Conservation (phyloP, 2,888 invertebrate species). For the Oligia fasciuncula region DNA sequence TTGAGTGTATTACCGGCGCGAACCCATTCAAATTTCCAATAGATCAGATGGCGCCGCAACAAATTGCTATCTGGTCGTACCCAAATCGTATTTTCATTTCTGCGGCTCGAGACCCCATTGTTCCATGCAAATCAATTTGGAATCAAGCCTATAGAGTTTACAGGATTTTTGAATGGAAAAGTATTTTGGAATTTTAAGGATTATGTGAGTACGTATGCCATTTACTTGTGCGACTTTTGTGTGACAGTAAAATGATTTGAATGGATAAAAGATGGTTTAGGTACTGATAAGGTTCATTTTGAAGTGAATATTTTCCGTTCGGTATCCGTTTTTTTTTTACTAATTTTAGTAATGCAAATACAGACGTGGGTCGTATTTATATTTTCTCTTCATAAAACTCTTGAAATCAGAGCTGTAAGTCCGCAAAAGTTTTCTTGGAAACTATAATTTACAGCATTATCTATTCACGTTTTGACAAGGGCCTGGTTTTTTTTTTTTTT, state of each 20-base stretch:
- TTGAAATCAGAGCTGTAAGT: not conserved
- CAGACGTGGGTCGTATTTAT: not conserved
- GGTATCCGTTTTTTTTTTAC: no score
- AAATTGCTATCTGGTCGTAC: constrained; percentile 69
- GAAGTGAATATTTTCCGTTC: no score
- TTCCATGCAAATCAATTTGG: constrained; percentile 66
- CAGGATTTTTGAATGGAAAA: constrained; percentile 52
- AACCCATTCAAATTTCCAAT: constrained; percentile 71
- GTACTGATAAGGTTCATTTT: not conserved
- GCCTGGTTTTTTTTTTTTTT: not conserved
- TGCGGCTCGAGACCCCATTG: constrained; percentile 62
- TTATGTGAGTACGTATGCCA: constrained; percentile 11
- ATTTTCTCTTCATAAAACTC: not conserved
- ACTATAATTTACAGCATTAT: not conserved
- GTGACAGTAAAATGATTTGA: not conserved
- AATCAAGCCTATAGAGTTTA: constrained; percentile 50
- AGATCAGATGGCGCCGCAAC: constrained; percentile 70
- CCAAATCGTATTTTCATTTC: constrained; percentile 69
- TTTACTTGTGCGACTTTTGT: constrained; percentile 9
- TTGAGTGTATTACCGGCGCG: constrained; percentile 63
- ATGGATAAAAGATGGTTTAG: not conserved
- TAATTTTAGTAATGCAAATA: not conserved
- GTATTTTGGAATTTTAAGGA: constrained; percentile 24
- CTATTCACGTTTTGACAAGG: not conserved
- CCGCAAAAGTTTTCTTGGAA: constrained; percentile 1